Evolutionary conservation across 2,113 vertebrate species (phyloP).

Genomic region (Pomatorhinus ruficollis): DNA sequence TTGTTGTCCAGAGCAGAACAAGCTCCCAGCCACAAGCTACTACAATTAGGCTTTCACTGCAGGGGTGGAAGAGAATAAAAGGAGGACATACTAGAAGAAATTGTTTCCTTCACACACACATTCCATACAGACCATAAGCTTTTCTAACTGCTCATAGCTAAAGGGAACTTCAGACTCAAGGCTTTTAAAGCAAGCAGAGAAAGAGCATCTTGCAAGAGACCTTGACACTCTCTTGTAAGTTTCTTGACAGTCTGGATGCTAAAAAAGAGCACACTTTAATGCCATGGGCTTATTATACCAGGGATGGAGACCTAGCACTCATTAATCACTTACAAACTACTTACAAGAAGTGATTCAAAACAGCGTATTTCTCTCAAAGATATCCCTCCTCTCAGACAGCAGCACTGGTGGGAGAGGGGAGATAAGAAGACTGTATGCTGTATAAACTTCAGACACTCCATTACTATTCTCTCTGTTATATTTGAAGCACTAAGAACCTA

Average conservation of each 20-base stretch:
- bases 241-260: background rate
- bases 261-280: background rate
- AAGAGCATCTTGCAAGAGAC: background rate
- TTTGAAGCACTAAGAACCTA: background rate
- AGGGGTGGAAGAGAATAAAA: background rate
- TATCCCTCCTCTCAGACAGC: background rate
- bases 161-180: background rate
- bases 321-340: background rate
- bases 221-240: background rate
- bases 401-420: background rate
- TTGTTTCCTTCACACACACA: background rate
- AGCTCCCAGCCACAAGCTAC: background rate
- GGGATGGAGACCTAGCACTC: background rate
- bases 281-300: background rate
- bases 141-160: background rate
- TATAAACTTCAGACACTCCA: background rate
- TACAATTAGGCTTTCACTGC: background rate
- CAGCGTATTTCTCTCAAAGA: background rate
- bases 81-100: background rate
- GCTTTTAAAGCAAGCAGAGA: background rate
- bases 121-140: background rate
- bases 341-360: background rate
- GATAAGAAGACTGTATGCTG: background rate
- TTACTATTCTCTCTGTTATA: background rate
- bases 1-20: background rate